Base-by-base conservation (phyloP, 2,113 vertebrate species). In the Rhinoptilus africanus region DNA sequence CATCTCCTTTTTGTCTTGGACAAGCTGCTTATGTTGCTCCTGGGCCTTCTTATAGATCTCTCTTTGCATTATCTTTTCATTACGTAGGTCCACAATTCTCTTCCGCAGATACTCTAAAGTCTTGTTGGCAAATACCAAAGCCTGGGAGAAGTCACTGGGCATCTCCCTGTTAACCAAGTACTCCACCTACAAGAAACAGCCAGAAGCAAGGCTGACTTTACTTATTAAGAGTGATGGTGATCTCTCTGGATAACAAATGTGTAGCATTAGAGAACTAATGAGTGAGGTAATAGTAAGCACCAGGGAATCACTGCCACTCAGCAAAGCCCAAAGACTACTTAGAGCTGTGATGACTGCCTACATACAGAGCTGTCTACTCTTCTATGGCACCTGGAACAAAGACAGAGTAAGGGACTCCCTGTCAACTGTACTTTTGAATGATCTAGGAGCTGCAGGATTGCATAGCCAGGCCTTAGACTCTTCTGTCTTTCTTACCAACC, bases 1-100 rank as follows among this genome's bases (percentile, higher is more conserved):
- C 98, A 99, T 99, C 72, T 99, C 97, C 59, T 95, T 98, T 92
- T 92, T 98, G 51, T 99, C 98, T 12, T 95, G 97, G 71, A 98
- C 63, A 59, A 99, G 99, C 73, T 97, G 96, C 64, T 97, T 96
- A 8, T 98, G 97, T 72, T 98, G 98, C 75, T 99, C 97, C 10
- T 96, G 96, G 53, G 98, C 98, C 60, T 98, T 95, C 78, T 54
- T 97, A 96, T 98, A 98, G 30, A 98, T 96, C 13, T 99, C 98
- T 62, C 93, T 98, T 96, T 99, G 98, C 76, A 97, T 92, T 35
- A 14, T 32, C 69, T 98, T 99, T 95, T 99, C 99, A 13, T 92
- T 93, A 17, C 97, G 97, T 51, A 99, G 94, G 75, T 98, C 97
- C n/a, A 95, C 41, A 60, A 99, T 98, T 54, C 98, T 98, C 50